Percentiles rank a stretch among this genome's conserved stretches.
Evolutionary conservation across 2,888 invertebrate species (phyloP).

Genomic region (Clivina fossor): DNA sequence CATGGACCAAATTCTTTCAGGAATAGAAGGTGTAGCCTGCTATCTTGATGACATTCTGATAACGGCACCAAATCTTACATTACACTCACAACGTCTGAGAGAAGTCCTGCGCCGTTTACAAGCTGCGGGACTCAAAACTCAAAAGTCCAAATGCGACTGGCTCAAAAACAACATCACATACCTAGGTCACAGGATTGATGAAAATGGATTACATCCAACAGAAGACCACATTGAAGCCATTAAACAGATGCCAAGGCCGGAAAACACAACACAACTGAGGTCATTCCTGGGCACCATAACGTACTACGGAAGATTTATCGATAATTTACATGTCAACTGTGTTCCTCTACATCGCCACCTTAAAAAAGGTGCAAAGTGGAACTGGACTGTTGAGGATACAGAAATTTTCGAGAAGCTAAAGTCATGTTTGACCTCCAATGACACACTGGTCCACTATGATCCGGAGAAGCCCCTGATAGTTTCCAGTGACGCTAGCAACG

Average conservation of each 20-base stretch:
- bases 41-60: conserved; percentile 17
- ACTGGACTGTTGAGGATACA: conserved; percentile 29
- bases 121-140: conserved; percentile 14
- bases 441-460: conserved; percentile 36
- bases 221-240: conserved; percentile 32
- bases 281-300: conserved; percentile 36
- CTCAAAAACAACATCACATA: conserved; percentile 23
- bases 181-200: conserved; percentile 36
- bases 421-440: conserved; percentile 26
- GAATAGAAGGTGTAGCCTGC: conserved; percentile 12
- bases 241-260: conserved; percentile 24
- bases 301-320: conserved; percentile 33
- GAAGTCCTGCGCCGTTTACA: conserved; percentile 6
- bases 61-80: conserved; percentile 6
- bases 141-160: conserved; percentile 30
- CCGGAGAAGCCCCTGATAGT: conserved; percentile 21
- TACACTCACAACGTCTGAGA: conserved; percentile 9
- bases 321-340: conserved; percentile 34
- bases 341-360: conserved; percentile 33
- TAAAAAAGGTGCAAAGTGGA: conserved; percentile 19
- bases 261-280: conserved; percentile 30
- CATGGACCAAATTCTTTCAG: conserved; percentile 32
- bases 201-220: conserved; percentile 34
- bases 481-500: conserved; percentile 44
- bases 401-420: conserved; percentile 33